Evolutionary conservation across 2,888 invertebrate genomes (phyloP), one percentile per base, ranked within the genome.

Genomic region (Drosophila mayaguana): DNA sequence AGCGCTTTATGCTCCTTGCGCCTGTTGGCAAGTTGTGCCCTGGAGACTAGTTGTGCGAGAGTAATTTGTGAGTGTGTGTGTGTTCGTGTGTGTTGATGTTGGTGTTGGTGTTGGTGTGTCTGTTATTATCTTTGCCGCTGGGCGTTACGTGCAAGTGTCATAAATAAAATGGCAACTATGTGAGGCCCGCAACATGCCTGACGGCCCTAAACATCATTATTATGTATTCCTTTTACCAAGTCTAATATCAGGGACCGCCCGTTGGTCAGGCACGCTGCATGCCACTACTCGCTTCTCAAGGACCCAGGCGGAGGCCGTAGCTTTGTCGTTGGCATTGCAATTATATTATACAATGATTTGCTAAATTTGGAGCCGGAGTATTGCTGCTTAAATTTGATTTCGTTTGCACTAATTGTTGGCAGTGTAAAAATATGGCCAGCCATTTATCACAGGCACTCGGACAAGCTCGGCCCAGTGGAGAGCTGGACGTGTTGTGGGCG

Each of bases 21-120:
- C 75, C 76, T 89, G 82, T 87, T 87, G 80, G 89, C 87, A 84
- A 87, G 86, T 89, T 84, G 85, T 82, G 77, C 86, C 86, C 86
- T 71, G 72, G 86, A 89, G 86, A 86, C 86, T 80, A 82, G 85
- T 86, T 87, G 82, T 76, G 63, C 64, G 65, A 78, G 78, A 79
- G 73, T 82, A 80, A 81, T 78, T 85, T 83, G 55, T 57, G 62
- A 51, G 12, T 22, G 45, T 8, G 54, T 77, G 59, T 57, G 66
- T 46, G 65, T 70, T 56, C 9, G 32, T 32, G 7, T 1, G 9
- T 46, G 34, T 28, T 40, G 42, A 14, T 34, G 56, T 20, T 14
- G 50, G 48, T 55, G 55, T 18, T n/a, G 53, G 51, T 51, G 32
- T 45, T 46, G 40, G 46, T 74, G 77, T 68, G 61, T 11, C 32